Conservation (phyloP, 2,888 invertebrate genomes). For the Epinotia ramella region DNA sequence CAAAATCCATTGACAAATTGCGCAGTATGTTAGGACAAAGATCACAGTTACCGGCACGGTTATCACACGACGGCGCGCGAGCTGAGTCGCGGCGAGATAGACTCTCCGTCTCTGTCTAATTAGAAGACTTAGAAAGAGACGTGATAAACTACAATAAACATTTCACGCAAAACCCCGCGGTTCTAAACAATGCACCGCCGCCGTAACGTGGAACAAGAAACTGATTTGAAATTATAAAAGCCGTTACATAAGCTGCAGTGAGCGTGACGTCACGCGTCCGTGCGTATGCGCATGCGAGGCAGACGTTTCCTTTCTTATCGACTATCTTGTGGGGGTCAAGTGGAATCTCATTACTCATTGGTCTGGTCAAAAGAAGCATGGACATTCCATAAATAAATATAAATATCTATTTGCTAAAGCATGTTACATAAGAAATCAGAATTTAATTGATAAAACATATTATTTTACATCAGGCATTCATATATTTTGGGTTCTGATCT, state of each 20-base stretch:
- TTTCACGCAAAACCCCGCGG: constrained; percentile 17
- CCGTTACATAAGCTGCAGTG: constrained; percentile 46
- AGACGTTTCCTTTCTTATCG: constrained; percentile 31
- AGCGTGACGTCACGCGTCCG: constrained; percentile 45
- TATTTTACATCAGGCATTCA: too few relatives aligned
- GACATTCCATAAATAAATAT: too few relatives aligned
- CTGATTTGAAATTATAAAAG: constrained; percentile 47
- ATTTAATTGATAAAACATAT: too few relatives aligned
- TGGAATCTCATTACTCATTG: background rate
- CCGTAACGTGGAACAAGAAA: constrained; percentile 42
- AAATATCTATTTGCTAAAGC: too few relatives aligned
- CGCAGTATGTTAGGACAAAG: background rate
- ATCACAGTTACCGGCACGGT: background rate
- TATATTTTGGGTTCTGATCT: too few relatives aligned
- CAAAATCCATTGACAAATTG: background rate
- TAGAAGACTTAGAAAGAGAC: too few relatives aligned
- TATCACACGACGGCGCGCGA: too few relatives aligned
- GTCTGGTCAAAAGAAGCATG: too few relatives aligned
- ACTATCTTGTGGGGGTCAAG: constrained; percentile 14
- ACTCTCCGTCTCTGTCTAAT: too few relatives aligned
- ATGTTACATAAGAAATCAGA: too few relatives aligned
- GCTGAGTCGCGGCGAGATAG: too few relatives aligned
- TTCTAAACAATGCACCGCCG: constrained; percentile 34
- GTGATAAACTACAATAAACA: background rate
- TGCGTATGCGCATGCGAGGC: constrained; percentile 26